Conservation (phyloP, 2,888 invertebrate species). For the Tiliacea citrago region DNA sequence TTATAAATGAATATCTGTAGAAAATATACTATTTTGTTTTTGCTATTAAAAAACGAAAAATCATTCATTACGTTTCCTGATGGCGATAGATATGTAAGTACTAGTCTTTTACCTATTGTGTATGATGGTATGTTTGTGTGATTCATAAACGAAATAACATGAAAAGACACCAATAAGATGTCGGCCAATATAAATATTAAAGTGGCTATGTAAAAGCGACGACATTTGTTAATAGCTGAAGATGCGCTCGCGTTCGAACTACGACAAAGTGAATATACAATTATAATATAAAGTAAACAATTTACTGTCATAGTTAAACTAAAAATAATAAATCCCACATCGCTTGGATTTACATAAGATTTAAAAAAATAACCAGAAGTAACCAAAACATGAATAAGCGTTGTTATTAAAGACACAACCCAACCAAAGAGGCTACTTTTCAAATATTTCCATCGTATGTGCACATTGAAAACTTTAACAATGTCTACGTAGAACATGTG, state of each 20-base stretch:
- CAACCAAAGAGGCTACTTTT: constrained; percentile 16
- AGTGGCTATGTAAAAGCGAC: constrained; percentile 7
- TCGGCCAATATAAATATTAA: constrained; percentile 14
- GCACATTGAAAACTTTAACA: constrained; percentile 15
- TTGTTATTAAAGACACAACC: not conserved
- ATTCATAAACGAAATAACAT: not conserved
- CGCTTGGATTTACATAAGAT: not conserved
- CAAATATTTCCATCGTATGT: not conserved
- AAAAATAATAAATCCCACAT: not conserved
- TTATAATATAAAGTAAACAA: not conserved
- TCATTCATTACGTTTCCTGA: too few species aligned
- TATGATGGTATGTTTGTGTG: too few species aligned
- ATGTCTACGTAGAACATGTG: constrained; percentile 21
- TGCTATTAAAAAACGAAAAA: too few species aligned
- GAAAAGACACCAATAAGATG: not conserved
- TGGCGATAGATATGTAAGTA: too few species aligned
- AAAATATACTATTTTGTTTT: not conserved
- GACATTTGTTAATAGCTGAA: not conserved
- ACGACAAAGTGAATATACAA: constrained; percentile 7
- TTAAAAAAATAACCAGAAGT: not conserved
- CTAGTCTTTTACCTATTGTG: too few species aligned
- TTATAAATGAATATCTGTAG: not conserved
- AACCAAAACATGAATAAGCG: not conserved
- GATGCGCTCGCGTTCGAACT: not conserved
- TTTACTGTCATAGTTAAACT: not conserved